Evolutionary conservation across 2,113 vertebrate genomes (phyloP).

Genomic region (Caloenas nicobarica): DNA sequence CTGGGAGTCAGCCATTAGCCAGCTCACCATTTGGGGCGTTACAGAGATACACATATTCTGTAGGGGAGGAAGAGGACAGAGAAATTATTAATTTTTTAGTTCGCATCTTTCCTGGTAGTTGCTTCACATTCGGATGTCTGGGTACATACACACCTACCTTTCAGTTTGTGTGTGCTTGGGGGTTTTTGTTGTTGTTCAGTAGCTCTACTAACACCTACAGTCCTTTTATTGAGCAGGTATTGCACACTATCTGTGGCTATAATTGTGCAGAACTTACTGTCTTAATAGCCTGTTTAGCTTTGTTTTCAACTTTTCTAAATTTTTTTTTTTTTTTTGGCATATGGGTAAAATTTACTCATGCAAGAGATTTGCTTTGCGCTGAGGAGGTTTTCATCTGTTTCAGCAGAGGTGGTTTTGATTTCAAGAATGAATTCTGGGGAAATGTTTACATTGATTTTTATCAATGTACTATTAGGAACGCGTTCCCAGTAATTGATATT

Average conservation of each 20-base stretch:
- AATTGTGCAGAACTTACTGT: not conserved
- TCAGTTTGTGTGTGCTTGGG: not conserved
- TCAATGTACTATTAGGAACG: not conserved
- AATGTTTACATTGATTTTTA: not conserved
- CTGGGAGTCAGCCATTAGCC: accelerated
- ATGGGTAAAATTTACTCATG: not conserved
- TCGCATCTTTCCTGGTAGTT: not conserved
- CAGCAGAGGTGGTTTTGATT: not conserved
- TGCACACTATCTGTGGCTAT: not conserved
- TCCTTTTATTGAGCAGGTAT: not conserved
- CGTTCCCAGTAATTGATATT: no score
- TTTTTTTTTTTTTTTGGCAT: not conserved
- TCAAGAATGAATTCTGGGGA: not conserved
- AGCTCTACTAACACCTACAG: not conserved
- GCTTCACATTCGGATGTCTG: accelerated
- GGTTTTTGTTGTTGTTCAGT: not conserved
- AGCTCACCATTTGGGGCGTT: accelerated
- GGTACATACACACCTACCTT: not conserved
- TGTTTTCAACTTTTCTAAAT: not conserved
- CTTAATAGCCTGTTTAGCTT: not conserved
- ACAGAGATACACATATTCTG: accelerated
- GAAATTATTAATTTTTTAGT: not conserved
- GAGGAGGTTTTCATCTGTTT: not conserved
- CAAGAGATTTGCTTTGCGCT: not conserved
- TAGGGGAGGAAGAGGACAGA: not conserved